Percentiles rank a stretch among this genome's conserved stretches.
phyloP scores from a whole-genome alignment of 2,797 vertebrate genomes.

The Gymnocypris eckloni region DNA sequence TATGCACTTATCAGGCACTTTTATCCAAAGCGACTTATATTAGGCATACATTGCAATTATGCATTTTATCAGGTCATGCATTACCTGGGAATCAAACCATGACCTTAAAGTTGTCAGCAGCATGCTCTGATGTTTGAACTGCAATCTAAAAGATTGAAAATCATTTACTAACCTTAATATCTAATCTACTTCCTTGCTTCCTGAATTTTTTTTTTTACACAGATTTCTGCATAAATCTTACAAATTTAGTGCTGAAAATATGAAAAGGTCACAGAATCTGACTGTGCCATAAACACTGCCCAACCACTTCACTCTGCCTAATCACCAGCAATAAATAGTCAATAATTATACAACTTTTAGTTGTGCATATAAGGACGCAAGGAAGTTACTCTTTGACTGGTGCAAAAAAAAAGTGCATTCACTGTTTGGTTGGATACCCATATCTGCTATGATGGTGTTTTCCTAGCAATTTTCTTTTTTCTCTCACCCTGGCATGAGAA shows the following conservation, averaged over 20 bases:
- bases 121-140: background rate
- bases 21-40: background rate
- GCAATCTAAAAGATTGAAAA: background rate
- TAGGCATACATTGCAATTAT: too few relatives aligned
- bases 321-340: background rate
- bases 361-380: background rate
- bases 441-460: background rate
- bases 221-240: background rate
- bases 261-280: background rate
- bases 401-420: background rate
- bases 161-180: background rate
- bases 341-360: background rate
- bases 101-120: background rate
- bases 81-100: background rate
- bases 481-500: background rate
- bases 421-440: background rate
- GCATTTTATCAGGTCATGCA: background rate
- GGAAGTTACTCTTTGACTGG: background rate
- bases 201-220: background rate
- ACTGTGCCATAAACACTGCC: background rate
- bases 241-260: background rate
- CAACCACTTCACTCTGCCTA: background rate
- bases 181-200: background rate
- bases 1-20: background rate
- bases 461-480: background rate